Conservation (phyloP, 2,113 vertebrate genomes). For the Benthochromis sp. region DNA sequence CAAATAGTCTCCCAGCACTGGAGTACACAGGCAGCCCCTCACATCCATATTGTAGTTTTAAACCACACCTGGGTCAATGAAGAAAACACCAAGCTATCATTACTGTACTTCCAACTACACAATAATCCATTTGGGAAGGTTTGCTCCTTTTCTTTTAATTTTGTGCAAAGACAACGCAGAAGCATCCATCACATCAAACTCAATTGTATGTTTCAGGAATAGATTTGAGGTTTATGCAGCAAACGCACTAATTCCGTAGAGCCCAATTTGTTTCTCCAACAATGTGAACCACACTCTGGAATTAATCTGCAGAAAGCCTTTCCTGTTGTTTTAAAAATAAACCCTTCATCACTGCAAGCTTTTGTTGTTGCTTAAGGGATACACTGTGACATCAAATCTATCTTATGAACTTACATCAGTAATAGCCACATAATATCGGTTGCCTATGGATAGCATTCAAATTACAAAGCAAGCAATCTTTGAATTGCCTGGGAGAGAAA, state of each 20-base stretch:
- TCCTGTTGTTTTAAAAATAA: conserved; percentile 69
- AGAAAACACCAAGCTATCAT: conserved; percentile 50
- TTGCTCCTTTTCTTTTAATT: not conserved
- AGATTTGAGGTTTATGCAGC: conserved; percentile 51
- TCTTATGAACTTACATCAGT: conserved; percentile 17
- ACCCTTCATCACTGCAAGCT: conserved; percentile 48
- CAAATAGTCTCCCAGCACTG: conserved; percentile 57
- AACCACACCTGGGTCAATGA: conserved; percentile 60
- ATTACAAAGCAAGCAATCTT: not conserved
- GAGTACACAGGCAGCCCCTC: conserved; percentile 49
- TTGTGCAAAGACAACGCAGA: not conserved
- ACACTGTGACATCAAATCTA: conserved; percentile 46
- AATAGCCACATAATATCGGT: conserved; percentile 25
- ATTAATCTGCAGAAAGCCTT: conserved; percentile 67
- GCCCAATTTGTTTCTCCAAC: conserved; percentile 66
- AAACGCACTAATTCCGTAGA: conserved; percentile 64
- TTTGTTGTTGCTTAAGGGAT: conserved; percentile 42
- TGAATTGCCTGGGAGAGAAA: not conserved
- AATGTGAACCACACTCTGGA: conserved; percentile 52
- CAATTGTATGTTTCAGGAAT: conserved; percentile 47
- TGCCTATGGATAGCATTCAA: conserved; percentile 29
- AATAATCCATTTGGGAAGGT: conserved; percentile 31
- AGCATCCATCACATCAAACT: conserved; percentile 43
- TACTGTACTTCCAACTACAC: conserved; percentile 19
- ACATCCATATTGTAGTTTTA: conserved; percentile 64